Evolutionary conservation across 2,888 invertebrate genomes (phyloP), one percentile per base, ranked within the genome.

Genomic region (Mycogona germanica): DNA sequence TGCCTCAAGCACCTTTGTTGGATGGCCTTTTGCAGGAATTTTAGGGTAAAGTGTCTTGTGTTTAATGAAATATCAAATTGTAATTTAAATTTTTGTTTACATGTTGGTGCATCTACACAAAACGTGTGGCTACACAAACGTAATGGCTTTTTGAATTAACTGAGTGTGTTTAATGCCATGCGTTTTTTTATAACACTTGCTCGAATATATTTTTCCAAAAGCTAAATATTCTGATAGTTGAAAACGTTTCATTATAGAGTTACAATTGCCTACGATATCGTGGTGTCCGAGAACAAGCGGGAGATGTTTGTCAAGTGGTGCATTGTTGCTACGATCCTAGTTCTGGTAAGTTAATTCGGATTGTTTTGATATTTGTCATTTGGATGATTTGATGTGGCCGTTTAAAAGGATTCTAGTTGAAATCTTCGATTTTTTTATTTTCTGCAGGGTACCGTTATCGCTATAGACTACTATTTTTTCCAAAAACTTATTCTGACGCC

Each of bases 1-100:
- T 1, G 97, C 95, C 0, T 76, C 85, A 30, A 87, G 89, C 29
- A 76, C 88, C 19, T 67, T 81, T 63, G 61, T 80, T 71, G 91
- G 96, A 60, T 98, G 98, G 98, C 98, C 98, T 1, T 98, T 98
- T 76, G 89, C 92, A 55, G 95, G 82, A 0, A 70, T 95, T n/a
- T 74, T 97, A 21, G 95, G 96, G 76, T 76, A 68, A 61, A 60
- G 60, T 41, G 21, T 14, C 19, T 51, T 41, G 21, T 14, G 17
- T 51, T 12, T n/a, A 30, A 28, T 42, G 25, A 28, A 30, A 37
- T 38, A 37, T n/a, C n/a, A n/a, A n/a, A n/a, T n/a, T n/a, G n/a
- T n/a, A n/a, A n/a, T n/a, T n/a, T n/a, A n/a, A n/a, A n/a, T n/a
- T 46, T 38, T 23, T 17, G 26, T 19, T 37, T 21, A n/a, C n/a